Evolutionary conservation across 2,797 vertebrate genomes (phyloP).

Genomic region (Zenarchopterus dispar): DNA sequence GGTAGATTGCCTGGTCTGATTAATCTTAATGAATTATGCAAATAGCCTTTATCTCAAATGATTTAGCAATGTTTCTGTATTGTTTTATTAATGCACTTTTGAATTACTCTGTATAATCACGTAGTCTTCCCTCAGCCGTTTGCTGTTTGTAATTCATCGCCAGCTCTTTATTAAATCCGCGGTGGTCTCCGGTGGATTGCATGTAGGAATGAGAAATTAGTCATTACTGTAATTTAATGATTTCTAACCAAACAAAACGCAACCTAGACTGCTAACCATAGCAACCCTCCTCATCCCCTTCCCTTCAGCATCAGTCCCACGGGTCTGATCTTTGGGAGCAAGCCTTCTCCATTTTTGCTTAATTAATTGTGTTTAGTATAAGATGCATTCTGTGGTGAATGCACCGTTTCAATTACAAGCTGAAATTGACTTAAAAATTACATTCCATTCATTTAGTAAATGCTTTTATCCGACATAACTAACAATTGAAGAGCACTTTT

Average conservation of each 20-base stretch:
- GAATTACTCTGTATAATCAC: conserved; percentile 84
- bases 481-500: not conserved
- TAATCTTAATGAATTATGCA: conserved; percentile 90
- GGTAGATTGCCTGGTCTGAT: conserved; percentile 82
- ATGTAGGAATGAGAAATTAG: conserved; percentile 85
- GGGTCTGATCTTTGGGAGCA: conserved; percentile 74
- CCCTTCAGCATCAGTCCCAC: conserved; percentile 56
- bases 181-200: conserved; percentile 80
- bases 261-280: conserved; percentile 74
- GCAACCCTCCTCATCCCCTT: conserved; percentile 36
- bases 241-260: conserved; percentile 84
- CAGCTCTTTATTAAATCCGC: conserved; percentile 84
- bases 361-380: conserved; percentile 83
- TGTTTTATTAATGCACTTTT: conserved; percentile 88
- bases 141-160: conserved; percentile 82
- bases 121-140: conserved; percentile 68
- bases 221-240: conserved; percentile 89
- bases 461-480: not conserved
- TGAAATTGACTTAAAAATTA: conserved; percentile 68
- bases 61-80: conserved; percentile 87
- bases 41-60: conserved; percentile 86
- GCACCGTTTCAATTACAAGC: conserved; percentile 78
- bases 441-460: not conserved
- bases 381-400: conserved; percentile 71
- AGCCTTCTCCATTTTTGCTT: conserved; percentile 78